Evolutionary conservation across 2,113 vertebrate species (phyloP).

Genomic region (Erinaceus europaeus): DNA sequence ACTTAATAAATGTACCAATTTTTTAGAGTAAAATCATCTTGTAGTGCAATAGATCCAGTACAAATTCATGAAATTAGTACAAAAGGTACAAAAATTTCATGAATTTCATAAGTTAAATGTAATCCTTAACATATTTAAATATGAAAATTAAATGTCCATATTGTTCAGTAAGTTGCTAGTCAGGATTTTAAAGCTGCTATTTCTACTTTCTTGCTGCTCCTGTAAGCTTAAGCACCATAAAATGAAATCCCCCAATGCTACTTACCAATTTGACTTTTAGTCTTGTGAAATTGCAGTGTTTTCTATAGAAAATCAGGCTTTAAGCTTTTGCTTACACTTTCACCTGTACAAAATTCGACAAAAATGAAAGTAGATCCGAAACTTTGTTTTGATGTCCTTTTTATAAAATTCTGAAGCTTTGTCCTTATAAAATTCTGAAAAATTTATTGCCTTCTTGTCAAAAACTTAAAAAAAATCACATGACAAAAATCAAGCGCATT

Average conservation of each 20-base stretch:
- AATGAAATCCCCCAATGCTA: neutral
- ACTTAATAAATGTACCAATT: neutral
- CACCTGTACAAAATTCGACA: neutral
- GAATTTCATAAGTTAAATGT: neutral
- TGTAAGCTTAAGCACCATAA: neutral
- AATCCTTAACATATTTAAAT: neutral
- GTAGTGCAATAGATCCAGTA: neutral
- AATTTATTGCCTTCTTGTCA: neutral
- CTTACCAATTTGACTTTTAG: slow-evolving; percentile 5
- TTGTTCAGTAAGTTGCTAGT: neutral
- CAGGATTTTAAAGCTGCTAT: neutral
- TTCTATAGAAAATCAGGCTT: neutral
- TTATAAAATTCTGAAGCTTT: neutral
- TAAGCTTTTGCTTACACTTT: neutral
- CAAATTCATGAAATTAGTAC: no score
- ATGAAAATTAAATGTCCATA: neutral
- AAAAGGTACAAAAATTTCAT: no score
- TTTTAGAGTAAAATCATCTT: neutral
- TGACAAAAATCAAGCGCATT: neutral
- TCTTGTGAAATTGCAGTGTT: neutral
- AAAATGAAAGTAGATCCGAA: neutral
- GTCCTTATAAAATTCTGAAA: no score
- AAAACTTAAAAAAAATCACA: neutral
- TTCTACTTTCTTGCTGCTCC: neutral
- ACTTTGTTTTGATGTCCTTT: neutral